phyloP scores from a whole-genome alignment of 53 echinoderm and acorn worm species.

The Hippasteria phrygiana region DNA sequence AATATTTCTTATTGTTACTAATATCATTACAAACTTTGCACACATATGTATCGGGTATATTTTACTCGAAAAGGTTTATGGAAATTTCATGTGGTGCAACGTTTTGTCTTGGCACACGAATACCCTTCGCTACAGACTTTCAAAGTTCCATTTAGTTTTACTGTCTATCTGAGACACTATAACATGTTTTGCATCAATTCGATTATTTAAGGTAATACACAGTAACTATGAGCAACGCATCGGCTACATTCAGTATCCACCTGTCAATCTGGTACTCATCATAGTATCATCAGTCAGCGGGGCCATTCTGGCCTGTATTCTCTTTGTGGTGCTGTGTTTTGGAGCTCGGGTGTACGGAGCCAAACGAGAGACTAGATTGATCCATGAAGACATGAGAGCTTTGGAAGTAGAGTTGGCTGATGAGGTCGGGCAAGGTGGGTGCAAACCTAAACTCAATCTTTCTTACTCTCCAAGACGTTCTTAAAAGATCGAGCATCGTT shows the following conservation, averaged over 20 bases:
- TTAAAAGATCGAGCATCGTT: no score
- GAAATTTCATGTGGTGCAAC: not conserved
- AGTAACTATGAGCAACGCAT: constrained; percentile 38
- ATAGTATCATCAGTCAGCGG: not conserved
- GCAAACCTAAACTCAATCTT: not conserved
- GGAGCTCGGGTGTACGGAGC: constrained; percentile 42
- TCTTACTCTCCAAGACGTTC: not conserved
- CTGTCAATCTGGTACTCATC: not conserved
- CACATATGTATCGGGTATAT: no score
- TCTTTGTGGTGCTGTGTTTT: constrained; percentile 49
- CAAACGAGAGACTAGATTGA: not conserved
- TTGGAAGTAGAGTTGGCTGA: not conserved
- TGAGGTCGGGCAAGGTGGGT: constrained; percentile 26
- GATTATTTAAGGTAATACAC: constrained; percentile 40
- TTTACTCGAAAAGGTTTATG: no score
- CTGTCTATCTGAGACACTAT: no score
- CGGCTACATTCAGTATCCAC: constrained; percentile 59
- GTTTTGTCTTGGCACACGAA: no score
- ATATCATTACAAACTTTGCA: no score
- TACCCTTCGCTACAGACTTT: no score
- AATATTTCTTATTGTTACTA: no score
- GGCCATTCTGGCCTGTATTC: constrained; percentile 25
- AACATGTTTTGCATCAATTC: no score
- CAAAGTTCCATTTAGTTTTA: not conserved
- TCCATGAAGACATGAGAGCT: not conserved